A percentile compares a stretch with the other conserved stretches of the same genome.
These are phyloP conservation scores for Origma solitaria DNA, from an alignment of 2,113 vertebrate species.

Conservation along the genomic window DNA sequence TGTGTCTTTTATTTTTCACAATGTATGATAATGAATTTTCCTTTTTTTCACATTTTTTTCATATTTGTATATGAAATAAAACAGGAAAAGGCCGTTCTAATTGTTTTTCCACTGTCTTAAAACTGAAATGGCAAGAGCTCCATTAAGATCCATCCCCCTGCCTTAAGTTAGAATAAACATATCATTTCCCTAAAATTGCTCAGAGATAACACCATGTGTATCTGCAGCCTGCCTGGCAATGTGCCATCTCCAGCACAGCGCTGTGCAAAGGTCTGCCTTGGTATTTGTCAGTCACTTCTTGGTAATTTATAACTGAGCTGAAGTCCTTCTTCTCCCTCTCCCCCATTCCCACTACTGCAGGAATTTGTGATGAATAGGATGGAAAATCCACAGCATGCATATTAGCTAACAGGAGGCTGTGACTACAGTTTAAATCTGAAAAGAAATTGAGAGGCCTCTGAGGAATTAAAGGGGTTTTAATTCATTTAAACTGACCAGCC, in stretches of 20 bases:
- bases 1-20: not conserved
- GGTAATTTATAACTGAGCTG: slow-evolving; percentile 11
- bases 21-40: not conserved
- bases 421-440: slow-evolving; percentile 46
- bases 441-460: slow-evolving; percentile 18
- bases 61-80: not conserved
- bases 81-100: not conserved
- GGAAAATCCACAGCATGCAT: slow-evolving; percentile 40
- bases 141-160: not conserved
- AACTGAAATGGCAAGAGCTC: not conserved
- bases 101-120: not conserved
- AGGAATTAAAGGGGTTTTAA: slow-evolving; percentile 47
- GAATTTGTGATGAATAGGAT: slow-evolving; percentile 54
- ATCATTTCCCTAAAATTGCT: not conserved
- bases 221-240: slow-evolving; percentile 13
- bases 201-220: not conserved
- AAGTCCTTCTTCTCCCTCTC: not conserved
- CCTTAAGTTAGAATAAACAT: not conserved
- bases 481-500: slow-evolving; percentile 40
- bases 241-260: not conserved
- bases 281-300: slow-evolving; percentile 53
- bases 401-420: slow-evolving; percentile 48
- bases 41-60: not conserved
- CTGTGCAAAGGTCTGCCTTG: slow-evolving; percentile 21
- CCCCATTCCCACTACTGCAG: slow-evolving; percentile 28